Evolutionary conservation across 2,797 vertebrate species (phyloP), one percentile per base, ranked within the genome.

Genomic region (Silurus aristotelis): DNA sequence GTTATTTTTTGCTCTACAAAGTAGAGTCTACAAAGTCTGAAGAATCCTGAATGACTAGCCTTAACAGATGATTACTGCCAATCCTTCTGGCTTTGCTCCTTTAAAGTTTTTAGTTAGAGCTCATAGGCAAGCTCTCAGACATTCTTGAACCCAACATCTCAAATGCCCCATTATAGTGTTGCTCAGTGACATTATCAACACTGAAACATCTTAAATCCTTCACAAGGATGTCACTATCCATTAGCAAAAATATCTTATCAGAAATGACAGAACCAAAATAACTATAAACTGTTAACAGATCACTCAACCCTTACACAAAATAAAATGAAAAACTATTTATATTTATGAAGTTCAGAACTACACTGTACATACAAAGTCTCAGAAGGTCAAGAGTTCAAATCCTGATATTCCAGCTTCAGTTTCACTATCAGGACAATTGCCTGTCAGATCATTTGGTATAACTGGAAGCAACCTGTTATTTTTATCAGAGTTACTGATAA

Each of bases 211-310:
- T 56, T 70, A 56, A 82, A 70, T 1, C 10, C 48, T 82, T 56
- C 66, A 56, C 70, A 82, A 55, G 48, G 13, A 70, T 82, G 80
- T 5, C 61, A 27, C 7, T 64, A 48, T 31, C 64, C 25, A 12
- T 81, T 81, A 81, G 63, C 19, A 52, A n/a, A 77, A 38, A 70
- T 56, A 82, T 82, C 17, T 31, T 14, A 68, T 82, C 68, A 82
- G 64, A 48, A 68, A 20, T 56, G 80, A 56, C 25, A 68, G 48
- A 82, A 31, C 9, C 63, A 31, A 81, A 68, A 31, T 55, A 31
- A 64, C 5, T 68, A 19, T 55, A 81, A 81, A 81, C 17, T 56
- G 80, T 22, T 56, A 55, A 67, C 63, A 55, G 61, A 55, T 67
- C 46, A 31, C 46, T 81, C n/a, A 55, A 55, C 31, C 52, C 2